phyloP scores from a whole-genome alignment of 1,140 invertebrate species.

The Schlechtendalia chinensis region DNA sequence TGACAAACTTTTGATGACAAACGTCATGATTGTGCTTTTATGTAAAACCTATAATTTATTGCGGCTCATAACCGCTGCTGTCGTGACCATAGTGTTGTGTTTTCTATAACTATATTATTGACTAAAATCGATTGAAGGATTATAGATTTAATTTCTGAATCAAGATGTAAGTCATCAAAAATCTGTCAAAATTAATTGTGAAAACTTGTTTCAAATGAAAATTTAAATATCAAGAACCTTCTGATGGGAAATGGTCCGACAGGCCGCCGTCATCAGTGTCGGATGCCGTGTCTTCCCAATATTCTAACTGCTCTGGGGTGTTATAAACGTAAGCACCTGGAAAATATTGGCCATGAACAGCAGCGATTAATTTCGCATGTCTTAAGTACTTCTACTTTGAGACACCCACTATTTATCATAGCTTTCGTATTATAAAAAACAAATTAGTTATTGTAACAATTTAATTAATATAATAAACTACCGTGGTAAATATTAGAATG shows the following conservation, averaged over 20 bases:
- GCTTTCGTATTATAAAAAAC: constrained; percentile 13
- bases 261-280: constrained; percentile 47
- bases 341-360: constrained; percentile 50
- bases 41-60: background rate
- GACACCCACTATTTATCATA: background rate
- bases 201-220: constrained; percentile 42
- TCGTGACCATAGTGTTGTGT: constrained; percentile 27
- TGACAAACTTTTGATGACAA: constrained; percentile 50
- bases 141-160: constrained; percentile 17
- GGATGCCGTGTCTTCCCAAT: constrained; percentile 48
- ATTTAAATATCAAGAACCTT: constrained; percentile 45
- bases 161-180: constrained; percentile 49
- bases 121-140: constrained; percentile 1
- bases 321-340: constrained; percentile 46
- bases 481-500: background rate
- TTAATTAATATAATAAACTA: background rate
- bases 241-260: constrained; percentile 49
- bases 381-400: constrained; percentile 19
- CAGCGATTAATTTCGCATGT: constrained; percentile 49
- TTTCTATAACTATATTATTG: constrained; percentile 10
- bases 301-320: constrained; percentile 48
- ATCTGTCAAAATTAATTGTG: constrained; percentile 40
- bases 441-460: background rate
- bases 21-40: constrained; percentile 42
- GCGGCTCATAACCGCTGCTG: constrained; percentile 43